phyloP scores from a whole-genome alignment of 2,113 vertebrate species.

The Sclerurus mexicanus region DNA sequence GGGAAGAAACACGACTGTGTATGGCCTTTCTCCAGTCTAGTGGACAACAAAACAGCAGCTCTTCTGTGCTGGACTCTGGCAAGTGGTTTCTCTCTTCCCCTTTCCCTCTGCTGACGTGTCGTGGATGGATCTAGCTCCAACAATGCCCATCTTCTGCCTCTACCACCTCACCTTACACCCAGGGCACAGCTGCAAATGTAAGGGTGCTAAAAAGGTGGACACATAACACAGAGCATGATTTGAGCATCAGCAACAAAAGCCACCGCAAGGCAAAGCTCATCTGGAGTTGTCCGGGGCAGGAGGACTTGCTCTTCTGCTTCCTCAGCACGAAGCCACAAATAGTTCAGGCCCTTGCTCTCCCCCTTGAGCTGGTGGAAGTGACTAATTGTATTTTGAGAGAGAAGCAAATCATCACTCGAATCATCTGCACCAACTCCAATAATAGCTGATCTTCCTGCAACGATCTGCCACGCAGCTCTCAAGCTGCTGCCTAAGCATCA shows the following conservation, averaged over 20 bases:
- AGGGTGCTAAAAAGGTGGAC: neutral
- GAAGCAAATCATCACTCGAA: neutral
- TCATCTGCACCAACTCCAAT: neutral
- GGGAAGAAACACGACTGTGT: rapidly evolving
- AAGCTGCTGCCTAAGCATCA: neutral
- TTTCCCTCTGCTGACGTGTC: rapidly evolving
- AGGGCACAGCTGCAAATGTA: neutral
- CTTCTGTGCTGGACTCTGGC: neutral
- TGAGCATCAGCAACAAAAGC: neutral
- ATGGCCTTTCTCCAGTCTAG: neutral
- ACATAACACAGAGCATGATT: rapidly evolving
- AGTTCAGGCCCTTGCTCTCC: neutral
- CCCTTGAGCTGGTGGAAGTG: neutral
- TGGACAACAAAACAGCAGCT: neutral
- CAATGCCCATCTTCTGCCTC: neutral
- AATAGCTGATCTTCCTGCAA: constrained; percentile 1
- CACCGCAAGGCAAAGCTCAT: neutral
- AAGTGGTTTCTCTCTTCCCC: neutral
- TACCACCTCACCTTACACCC: neutral
- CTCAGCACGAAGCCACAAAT: neutral
- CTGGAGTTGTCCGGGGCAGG: neutral
- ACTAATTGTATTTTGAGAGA: constrained; percentile 1
- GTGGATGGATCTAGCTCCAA: neutral
- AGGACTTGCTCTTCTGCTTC: neutral
- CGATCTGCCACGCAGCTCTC: neutral